These are phyloP conservation scores for Caenorhabditis sp. DNA, from an alignment of 2,888 invertebrate species.

Conservation along the genomic window DNA sequence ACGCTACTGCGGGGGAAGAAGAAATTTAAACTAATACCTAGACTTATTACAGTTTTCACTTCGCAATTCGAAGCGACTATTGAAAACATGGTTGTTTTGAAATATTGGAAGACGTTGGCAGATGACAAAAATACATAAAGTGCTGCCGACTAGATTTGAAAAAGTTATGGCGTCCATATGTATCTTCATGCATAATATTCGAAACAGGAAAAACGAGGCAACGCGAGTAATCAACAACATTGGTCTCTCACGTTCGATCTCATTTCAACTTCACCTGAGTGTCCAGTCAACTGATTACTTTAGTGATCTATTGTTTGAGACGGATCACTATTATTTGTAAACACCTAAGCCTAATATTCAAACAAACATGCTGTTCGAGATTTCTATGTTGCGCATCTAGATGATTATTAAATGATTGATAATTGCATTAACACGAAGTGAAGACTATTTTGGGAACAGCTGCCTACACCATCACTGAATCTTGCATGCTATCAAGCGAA, in stretches of 20 bases:
- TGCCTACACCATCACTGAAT: constrained; percentile 2
- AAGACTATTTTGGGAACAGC: constrained; percentile 36
- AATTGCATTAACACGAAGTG: constrained; percentile 5
- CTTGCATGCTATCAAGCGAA: constrained; percentile 26
- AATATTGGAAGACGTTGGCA: neutral
- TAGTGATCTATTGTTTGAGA: too few relatives aligned
- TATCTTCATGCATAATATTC: constrained; percentile 31
- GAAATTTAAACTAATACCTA: neutral
- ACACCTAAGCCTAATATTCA: too few relatives aligned
- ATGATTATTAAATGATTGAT: constrained; percentile 30
- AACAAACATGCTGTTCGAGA: too few relatives aligned
- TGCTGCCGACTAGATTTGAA: constrained; percentile 12
- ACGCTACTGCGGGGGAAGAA: neutral
- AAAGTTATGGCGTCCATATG: constrained; percentile 1
- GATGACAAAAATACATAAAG: constrained; percentile 2
- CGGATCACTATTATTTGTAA: neutral
- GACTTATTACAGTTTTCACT: neutral
- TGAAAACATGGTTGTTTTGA: constrained; percentile 14
- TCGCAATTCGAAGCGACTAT: neutral
- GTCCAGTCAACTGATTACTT: constrained; percentile 28
- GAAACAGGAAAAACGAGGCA: constrained; percentile 36
- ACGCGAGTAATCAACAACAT: constrained; percentile 35
- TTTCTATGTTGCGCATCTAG: neutral
- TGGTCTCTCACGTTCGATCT: constrained; percentile 58
- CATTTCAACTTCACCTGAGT: neutral